Conservation (phyloP, 1,140 invertebrate species). For the Drosophila littoralis region DNA sequence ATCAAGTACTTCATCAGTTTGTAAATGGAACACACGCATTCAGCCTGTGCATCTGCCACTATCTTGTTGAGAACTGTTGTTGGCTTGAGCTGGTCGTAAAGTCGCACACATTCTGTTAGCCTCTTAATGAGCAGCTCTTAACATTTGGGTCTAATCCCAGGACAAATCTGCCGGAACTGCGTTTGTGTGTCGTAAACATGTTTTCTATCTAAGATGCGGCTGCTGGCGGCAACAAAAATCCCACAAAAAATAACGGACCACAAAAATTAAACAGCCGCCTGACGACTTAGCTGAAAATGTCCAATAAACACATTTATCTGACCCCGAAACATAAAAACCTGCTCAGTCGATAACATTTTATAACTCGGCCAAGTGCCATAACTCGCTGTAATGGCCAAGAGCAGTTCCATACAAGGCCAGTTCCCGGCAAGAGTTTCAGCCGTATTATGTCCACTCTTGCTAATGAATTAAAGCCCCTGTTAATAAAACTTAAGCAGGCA, state of each 20-base stretch:
- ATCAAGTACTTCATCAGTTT: slow-evolving; percentile 39
- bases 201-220: slow-evolving; percentile 33
- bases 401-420: slow-evolving; percentile 2
- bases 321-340: slow-evolving; percentile 75
- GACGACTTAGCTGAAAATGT: slow-evolving; percentile 57
- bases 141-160: slow-evolving; percentile 67
- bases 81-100: slow-evolving; percentile 31
- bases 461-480: slow-evolving; percentile 76
- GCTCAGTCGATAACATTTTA: slow-evolving; percentile 80
- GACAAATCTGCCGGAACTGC: slow-evolving; percentile 68
- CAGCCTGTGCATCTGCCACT: background rate
- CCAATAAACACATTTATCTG: slow-evolving; percentile 81
- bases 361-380: slow-evolving; percentile 74
- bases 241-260: slow-evolving; percentile 50
- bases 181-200: slow-evolving; percentile 72
- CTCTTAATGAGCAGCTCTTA: slow-evolving; percentile 70
- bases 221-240: background rate
- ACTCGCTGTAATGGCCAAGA: slow-evolving; percentile 39
- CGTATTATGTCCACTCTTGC: slow-evolving; percentile 19
- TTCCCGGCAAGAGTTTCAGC: background rate
- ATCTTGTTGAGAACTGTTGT: slow-evolving; percentile 18
- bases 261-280: slow-evolving; percentile 69
- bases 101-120: slow-evolving; percentile 41
- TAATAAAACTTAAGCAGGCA: slow-evolving; percentile 65
- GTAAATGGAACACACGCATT: slow-evolving; percentile 22